These are phyloP conservation scores for Musca vetustissima DNA, from an alignment of 1,140 invertebrate genomes.

Conservation along the genomic window DNA sequence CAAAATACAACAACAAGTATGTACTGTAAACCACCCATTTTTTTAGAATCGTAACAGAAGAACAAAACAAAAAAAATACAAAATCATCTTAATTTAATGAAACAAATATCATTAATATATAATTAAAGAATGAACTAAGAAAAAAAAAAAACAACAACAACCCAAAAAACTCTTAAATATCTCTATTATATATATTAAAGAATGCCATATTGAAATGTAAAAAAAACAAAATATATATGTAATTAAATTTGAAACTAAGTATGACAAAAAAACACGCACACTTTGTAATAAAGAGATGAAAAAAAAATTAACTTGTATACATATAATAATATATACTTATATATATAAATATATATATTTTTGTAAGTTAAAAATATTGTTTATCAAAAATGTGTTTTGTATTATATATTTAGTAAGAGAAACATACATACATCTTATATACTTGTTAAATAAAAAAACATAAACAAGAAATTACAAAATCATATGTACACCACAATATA, in stretches of 20 bases:
- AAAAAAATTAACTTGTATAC: not conserved
- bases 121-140: not conserved
- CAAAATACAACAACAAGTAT: slow-evolving; percentile 12
- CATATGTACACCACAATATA: too few relatives aligned
- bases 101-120: slow-evolving; percentile 16
- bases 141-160: not conserved
- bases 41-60: slow-evolving; percentile 7
- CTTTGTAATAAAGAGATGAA: slow-evolving; percentile 14
- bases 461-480: not conserved
- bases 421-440: not conserved
- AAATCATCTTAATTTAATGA: not conserved
- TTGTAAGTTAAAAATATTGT: slow-evolving; percentile 14
- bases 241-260: slow-evolving; percentile 13
- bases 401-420: slow-evolving; percentile 4
- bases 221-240: not conserved
- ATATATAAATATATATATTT: slow-evolving; percentile 25
- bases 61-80: too few relatives aligned
- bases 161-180: not conserved
- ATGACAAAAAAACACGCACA: slow-evolving; percentile 20
- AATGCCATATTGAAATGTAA: slow-evolving; percentile 15
- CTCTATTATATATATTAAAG: slow-evolving; percentile 3
- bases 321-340: slow-evolving; percentile 12
- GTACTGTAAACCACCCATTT: slow-evolving; percentile 18
- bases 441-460: not conserved
- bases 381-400: not conserved